A percentile compares a stretch with the other conserved stretches of the same genome.
phyloP scores from a whole-genome alignment of 2,888 invertebrate species.

The Oscheius sp. region DNA sequence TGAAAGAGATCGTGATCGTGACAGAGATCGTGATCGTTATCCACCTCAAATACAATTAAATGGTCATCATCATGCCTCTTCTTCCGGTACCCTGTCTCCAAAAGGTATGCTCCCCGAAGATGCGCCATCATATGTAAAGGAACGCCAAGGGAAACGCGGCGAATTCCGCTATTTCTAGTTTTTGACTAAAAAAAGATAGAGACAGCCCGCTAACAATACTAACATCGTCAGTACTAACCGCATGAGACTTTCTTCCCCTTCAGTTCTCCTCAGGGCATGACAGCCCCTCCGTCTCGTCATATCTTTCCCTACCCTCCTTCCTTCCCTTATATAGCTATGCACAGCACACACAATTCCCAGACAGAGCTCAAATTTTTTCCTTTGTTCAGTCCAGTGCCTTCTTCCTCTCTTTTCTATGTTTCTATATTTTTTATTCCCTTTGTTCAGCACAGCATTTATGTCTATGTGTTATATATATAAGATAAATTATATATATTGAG shows the following conservation, averaged over 20 bases:
- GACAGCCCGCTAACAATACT: not conserved
- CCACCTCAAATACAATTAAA: slow-evolving; percentile 16
- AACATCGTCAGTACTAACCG: slow-evolving; percentile 30
- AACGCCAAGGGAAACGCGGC: slow-evolving; percentile 68
- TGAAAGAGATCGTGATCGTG: slow-evolving; percentile 18
- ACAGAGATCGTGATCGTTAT: slow-evolving; percentile 24
- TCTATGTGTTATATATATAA: slow-evolving; percentile 7
- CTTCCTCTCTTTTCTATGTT: slow-evolving; percentile 13
- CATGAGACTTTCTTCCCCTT: not conserved
- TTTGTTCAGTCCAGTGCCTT: slow-evolving; percentile 31
- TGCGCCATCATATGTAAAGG: slow-evolving; percentile 69
- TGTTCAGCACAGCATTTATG: slow-evolving; percentile 31
- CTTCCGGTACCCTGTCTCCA: slow-evolving; percentile 19
- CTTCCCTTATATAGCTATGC: not conserved
- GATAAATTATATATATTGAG: slow-evolving; percentile 17
- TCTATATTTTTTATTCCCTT: not conserved
- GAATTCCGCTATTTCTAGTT: slow-evolving; percentile 70
- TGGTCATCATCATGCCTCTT: slow-evolving; percentile 13
- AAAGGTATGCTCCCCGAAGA: slow-evolving; percentile 64
- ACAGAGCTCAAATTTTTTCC: not conserved
- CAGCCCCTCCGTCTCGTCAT: slow-evolving; percentile 21
- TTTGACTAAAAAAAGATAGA: slow-evolving; percentile 31
- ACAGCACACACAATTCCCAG: not conserved
- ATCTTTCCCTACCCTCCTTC: slow-evolving; percentile 4
- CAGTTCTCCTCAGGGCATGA: slow-evolving; percentile 19